Evolutionary conservation across 2,888 invertebrate genomes (phyloP).

Genomic region (Thalpophila matura): DNA sequence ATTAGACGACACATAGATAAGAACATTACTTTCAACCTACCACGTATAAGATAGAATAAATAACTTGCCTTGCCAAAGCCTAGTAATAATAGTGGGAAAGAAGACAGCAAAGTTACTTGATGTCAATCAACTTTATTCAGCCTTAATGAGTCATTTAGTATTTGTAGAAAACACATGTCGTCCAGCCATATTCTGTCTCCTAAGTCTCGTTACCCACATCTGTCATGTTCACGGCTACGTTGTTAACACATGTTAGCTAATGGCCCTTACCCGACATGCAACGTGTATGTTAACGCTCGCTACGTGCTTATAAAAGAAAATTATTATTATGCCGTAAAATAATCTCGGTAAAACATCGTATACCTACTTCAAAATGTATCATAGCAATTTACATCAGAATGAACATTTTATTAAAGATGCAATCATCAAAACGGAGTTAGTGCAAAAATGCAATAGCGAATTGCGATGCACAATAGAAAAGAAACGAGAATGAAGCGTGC

Average conservation of each 20-base stretch:
- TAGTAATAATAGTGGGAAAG: not conserved
- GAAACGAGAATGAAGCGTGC: slow-evolving; percentile 83
- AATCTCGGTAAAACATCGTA: slow-evolving; percentile 29
- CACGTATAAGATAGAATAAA: slow-evolving; percentile 31
- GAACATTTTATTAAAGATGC: slow-evolving; percentile 50
- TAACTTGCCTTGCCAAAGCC: slow-evolving; percentile 17
- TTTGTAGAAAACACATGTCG: slow-evolving; percentile 71
- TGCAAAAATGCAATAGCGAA: slow-evolving; percentile 78
- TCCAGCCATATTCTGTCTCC: slow-evolving; percentile 68
- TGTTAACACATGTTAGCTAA: slow-evolving; percentile 81
- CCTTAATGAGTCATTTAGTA: slow-evolving; percentile 69
- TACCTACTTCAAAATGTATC: slow-evolving; percentile 41
- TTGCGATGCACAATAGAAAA: slow-evolving; percentile 80
- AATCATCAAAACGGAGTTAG: slow-evolving; percentile 65
- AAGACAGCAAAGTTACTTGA: not conserved
- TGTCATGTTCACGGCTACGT: slow-evolving; percentile 73
- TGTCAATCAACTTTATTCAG: slow-evolving; percentile 47
- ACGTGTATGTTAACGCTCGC: slow-evolving; percentile 74
- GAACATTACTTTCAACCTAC: slow-evolving; percentile 54
- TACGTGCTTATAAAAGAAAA: slow-evolving; percentile 59
- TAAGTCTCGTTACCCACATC: slow-evolving; percentile 74
- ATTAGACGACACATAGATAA: slow-evolving; percentile 71
- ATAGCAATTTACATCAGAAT: too few relatives aligned
- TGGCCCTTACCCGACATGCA: slow-evolving; percentile 69
- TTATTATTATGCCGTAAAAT: slow-evolving; percentile 41